Evolutionary conservation across 2,888 invertebrate genomes (phyloP).

Genomic region (Sinhomidia bicolor): DNA sequence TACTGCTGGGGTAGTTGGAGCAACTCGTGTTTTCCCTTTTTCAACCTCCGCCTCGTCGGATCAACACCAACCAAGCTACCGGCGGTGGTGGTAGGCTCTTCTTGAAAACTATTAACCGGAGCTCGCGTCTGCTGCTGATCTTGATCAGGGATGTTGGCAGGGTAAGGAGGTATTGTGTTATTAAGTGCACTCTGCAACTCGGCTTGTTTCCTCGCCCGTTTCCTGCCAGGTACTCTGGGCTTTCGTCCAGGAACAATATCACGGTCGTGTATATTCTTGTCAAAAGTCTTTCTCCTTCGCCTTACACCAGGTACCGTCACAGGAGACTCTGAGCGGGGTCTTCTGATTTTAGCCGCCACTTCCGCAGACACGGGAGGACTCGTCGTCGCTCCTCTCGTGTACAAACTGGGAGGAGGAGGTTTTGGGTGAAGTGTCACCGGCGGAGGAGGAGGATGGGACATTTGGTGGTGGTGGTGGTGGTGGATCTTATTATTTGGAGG

Average conservation of each 20-base stretch:
- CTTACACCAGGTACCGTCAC: constrained; percentile 84
- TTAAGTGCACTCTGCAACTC: constrained; percentile 32
- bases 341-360: constrained; percentile 76
- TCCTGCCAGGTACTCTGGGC: constrained; percentile 67
- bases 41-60: constrained; percentile 38
- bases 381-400: background rate
- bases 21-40: constrained; percentile 38
- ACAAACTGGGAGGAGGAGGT: constrained; percentile 48
- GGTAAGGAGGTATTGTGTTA: constrained; percentile 63
- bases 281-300: constrained; percentile 95
- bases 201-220: constrained; percentile 51
- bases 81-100: background rate
- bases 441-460: constrained; percentile 1
- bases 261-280: constrained; percentile 86
- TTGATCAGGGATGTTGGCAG: constrained; percentile 16
- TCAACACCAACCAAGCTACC: constrained; percentile 32
- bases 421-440: constrained; percentile 37
- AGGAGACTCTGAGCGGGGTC: constrained; percentile 83
- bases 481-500: constrained; percentile 44
- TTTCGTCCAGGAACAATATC: constrained; percentile 46
- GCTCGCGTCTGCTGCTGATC: background rate
- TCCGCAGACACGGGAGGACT: constrained; percentile 28
- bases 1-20: constrained; percentile 8
- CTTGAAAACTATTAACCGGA: constrained; percentile 42
- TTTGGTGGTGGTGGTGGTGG: too few species aligned